These are phyloP conservation scores for Metalampra italica DNA, from an alignment of 2,888 invertebrate genomes.

Conservation along the genomic window DNA sequence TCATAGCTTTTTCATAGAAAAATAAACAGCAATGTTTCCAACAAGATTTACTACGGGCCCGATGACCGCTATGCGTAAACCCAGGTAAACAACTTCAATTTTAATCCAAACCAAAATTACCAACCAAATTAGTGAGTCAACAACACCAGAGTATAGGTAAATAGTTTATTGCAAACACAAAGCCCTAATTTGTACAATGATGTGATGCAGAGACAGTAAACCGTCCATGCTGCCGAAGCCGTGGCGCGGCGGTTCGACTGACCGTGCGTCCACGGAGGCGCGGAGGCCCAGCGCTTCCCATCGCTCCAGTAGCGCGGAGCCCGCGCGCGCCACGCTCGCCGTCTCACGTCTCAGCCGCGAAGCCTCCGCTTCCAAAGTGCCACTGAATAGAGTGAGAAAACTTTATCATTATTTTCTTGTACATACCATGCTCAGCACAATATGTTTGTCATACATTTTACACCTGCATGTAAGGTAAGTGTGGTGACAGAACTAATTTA, in stretches of 20 bases:
- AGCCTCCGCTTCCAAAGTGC: slow-evolving; percentile 56
- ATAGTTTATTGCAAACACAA: too few species aligned
- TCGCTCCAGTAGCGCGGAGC: slow-evolving; percentile 64
- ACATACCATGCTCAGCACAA: too few species aligned
- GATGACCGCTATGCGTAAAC: slow-evolving; percentile 47
- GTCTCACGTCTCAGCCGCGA: slow-evolving; percentile 50
- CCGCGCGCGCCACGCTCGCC: slow-evolving; percentile 46
- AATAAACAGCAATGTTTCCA: slow-evolving; percentile 33
- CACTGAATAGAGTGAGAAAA: slow-evolving; percentile 42
- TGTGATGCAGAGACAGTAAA: slow-evolving; percentile 35
- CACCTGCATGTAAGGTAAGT: too few species aligned
- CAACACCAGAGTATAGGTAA: too few species aligned
- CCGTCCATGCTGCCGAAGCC: slow-evolving; percentile 61
- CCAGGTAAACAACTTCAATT: slow-evolving; percentile 37
- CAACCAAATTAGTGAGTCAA: too few species aligned
- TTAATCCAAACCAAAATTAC: neutral
- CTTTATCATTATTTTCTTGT: neutral
- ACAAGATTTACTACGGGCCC: slow-evolving; percentile 41
- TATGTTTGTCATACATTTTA: too few species aligned
- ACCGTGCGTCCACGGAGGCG: slow-evolving; percentile 53
- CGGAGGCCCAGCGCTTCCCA: slow-evolving; percentile 49
- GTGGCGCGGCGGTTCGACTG: slow-evolving; percentile 53
- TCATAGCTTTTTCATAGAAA: neutral
- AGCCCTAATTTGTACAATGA: too few species aligned
- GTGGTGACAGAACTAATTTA: too few species aligned